Base-by-base conservation (phyloP, 2,797 vertebrate genomes). In the Bradypus variegatus region DNA sequence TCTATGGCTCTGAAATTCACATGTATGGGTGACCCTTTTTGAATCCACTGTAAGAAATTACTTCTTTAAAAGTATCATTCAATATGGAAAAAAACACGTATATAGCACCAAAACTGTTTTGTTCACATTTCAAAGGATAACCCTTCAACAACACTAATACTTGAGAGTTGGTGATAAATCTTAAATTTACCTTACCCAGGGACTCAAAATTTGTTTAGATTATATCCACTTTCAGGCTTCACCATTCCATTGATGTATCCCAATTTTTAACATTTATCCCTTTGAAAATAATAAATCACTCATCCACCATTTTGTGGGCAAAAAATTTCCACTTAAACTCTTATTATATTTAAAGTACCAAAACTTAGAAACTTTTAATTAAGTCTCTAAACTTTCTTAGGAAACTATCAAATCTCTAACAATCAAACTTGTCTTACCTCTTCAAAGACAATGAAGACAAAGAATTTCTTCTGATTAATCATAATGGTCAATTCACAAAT, bases 71-170 rank as follows among this genome's bases (percentile, higher is more conserved):
- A 21, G 13, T 87, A 91, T 89, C 85, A 80, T 45, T 92, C 55
- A 89, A 53, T 79, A 62, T 29, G 18, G 48, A 80, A 94, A 94
- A 92, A 94, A 64, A 29, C n/a, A 65, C 64, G 27, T 60, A 78
- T 84, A 92, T 92, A 91, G 62, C 36, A 55, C 69, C 29, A 29
- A 62, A 90, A 86, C 73, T 38, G 10, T 9, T 64, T 91, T 27
- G 76, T 8, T 91, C 58, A 53, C 41, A 70, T 78, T 93, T 91
- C 65, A 89, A 95, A 94, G 69, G 38, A 45, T 60, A 91, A 48
- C 12, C 38, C 50, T 77, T 29, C 38, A 81, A 92, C n/a, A 94
- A 90, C 77, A 27, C 45, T 85, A 89, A 13, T 67, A 79, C 33
- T 75, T 90, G 33, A 86, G 31, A 77, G 90, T 8, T 70, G 25